Evolutionary conservation across 2,113 vertebrate genomes (phyloP), one percentile per base, ranked within the genome.

Genomic region (Nycticebus coucang): DNA sequence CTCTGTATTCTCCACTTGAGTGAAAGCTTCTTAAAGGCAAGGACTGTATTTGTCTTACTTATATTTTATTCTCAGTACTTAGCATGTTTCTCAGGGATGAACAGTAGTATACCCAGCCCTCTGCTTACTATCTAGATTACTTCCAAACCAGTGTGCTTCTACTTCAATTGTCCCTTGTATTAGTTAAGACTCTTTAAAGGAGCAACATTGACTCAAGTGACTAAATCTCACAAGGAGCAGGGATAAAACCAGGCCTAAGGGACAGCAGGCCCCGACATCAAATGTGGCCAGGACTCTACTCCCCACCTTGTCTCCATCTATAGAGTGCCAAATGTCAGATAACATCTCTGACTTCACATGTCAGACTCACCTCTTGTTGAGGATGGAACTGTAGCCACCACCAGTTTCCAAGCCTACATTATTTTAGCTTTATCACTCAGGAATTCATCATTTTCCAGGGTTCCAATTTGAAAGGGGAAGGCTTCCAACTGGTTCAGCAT

Each of bases 31-130:
- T 45, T 66, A 71, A 68, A 37, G 45, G 41, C 35, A 91, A 94
- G 71, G n/a, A 87, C 11, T 77, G 71, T 10, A 80, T 89, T 50
- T 83, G 60, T 92, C 30, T 93, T 78, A 45, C 55, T 89, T 35
- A 17, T 92, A 2, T 87, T 92, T 91, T 74, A 96, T 62, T 72
- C 66, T 87, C 87, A 91, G 30, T 64, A 75, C 26, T 82, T 88
- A 74, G 26, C 50, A 30, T 41, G 50, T 88, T 96, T 82, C 37
- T 78, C 18, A 28, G 74, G 59, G 33, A 71, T 22, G 71, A 57
- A 95, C 69, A 80, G 14, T 13, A 26, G 14, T 69, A 66, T 72
- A 55, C 55, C 55, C 81, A 87, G 77, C n/a, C 81, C 41, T 37
- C 9, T 18, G 55, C 35, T 91, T 75, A 35, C 50, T 91, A 11